Evolutionary conservation across 2,888 invertebrate genomes (phyloP).

Genomic region (Euplagia quadripunctaria): DNA sequence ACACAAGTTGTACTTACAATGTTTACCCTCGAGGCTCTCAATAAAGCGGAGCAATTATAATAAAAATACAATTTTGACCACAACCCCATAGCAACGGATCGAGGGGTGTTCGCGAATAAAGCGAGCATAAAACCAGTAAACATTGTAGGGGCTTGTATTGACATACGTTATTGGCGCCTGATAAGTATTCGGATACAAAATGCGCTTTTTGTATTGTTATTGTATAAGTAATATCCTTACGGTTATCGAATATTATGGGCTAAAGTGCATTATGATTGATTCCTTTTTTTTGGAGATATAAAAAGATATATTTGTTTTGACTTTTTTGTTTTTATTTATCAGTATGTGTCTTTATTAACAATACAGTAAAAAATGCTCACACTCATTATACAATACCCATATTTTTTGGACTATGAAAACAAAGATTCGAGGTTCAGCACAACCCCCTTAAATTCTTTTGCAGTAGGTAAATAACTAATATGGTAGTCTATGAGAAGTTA

Average conservation of each 20-base stretch:
- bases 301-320: not conserved
- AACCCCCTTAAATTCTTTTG: not conserved
- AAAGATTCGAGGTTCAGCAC: not conserved
- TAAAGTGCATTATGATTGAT: conserved; percentile 12
- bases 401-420: not conserved
- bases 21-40: conserved; percentile 79
- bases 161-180: conserved; percentile 63
- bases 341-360: too few relatives aligned
- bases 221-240: conserved; percentile 15
- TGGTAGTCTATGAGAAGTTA: too few relatives aligned
- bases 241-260: conserved; percentile 5
- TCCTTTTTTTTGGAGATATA: not conserved
- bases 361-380: too few relatives aligned
- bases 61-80: conserved; percentile 86
- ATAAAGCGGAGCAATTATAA: conserved; percentile 84
- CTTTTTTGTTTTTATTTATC: not conserved
- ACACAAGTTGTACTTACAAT: conserved; percentile 68
- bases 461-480: too few relatives aligned
- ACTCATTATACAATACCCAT: not conserved
- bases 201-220: conserved; percentile 35
- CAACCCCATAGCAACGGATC: conserved; percentile 74
- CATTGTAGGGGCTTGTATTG: conserved; percentile 62
- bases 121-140: conserved; percentile 73
- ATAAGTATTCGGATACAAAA: conserved; percentile 53
- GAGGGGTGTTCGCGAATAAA: conserved; percentile 84